Evolutionary conservation across 2,888 invertebrate species (phyloP).

Genomic region (Drosophila anceps): DNA sequence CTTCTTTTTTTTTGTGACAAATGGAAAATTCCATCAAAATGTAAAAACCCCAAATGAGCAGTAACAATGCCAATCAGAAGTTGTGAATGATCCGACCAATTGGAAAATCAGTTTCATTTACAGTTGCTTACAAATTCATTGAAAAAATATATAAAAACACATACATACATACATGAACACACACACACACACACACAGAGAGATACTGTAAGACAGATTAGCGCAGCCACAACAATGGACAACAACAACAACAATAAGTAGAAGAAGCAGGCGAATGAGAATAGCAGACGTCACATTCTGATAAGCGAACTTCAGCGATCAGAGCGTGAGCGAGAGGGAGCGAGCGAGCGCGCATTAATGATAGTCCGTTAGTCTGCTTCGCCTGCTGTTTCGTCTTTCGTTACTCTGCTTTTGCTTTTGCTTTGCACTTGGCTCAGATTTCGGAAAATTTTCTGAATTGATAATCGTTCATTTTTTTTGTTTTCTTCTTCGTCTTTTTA

Average conservation of each 20-base stretch:
- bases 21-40: constrained; percentile 11
- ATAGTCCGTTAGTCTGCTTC: constrained; percentile 23
- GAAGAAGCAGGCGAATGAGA: constrained; percentile 19
- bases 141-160: constrained; percentile 12
- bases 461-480: constrained; percentile 37
- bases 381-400: constrained; percentile 11
- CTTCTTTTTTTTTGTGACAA: constrained; percentile 8
- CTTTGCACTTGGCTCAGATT: constrained; percentile 36
- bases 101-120: constrained; percentile 22
- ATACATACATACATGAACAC: background rate
- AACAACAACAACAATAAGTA: constrained; percentile 24
- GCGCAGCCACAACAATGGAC: constrained; percentile 49
- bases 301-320: constrained; percentile 39
- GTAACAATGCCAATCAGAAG: constrained; percentile 10
- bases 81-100: constrained; percentile 14
- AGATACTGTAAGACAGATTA: constrained; percentile 35
- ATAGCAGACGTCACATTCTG: constrained; percentile 49
- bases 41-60: constrained; percentile 1
- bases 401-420: constrained; percentile 35
- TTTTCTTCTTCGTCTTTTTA: background rate
- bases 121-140: constrained; percentile 39
- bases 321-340: constrained; percentile 1
- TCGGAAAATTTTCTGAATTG: constrained; percentile 53
- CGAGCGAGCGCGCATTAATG: constrained; percentile 12
- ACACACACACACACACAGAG: background rate